Evolutionary conservation across 2,888 invertebrate species (phyloP).

Genomic region (Synergus japonicus): DNA sequence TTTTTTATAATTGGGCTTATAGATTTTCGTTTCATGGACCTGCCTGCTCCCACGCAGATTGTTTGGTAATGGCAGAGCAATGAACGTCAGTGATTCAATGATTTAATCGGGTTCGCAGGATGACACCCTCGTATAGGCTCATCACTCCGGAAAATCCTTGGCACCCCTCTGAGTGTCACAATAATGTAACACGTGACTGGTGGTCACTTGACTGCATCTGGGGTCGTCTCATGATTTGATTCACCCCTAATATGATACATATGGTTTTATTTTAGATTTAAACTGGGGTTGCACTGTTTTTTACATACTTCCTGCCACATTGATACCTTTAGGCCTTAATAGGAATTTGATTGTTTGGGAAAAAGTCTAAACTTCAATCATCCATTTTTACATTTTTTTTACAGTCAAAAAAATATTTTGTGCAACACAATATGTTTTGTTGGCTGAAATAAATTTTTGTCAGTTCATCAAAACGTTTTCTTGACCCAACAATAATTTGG

Average conservation of each 20-base stretch:
- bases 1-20: background rate
- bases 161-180: slow-evolving; percentile 68
- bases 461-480: too few relatives aligned
- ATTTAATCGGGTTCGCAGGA: slow-evolving; percentile 60
- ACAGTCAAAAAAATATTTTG: too few relatives aligned
- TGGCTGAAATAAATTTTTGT: too few relatives aligned
- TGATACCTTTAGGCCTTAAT: slow-evolving; percentile 57
- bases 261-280: slow-evolving; percentile 52
- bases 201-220: slow-evolving; percentile 70
- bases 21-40: slow-evolving; percentile 10
- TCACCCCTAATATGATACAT: slow-evolving; percentile 63
- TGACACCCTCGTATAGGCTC: slow-evolving; percentile 63
- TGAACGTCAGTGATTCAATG: slow-evolving; percentile 58
- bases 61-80: slow-evolving; percentile 69
- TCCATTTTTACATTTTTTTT: background rate
- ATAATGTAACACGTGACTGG: slow-evolving; percentile 69
- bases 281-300: slow-evolving; percentile 56
- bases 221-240: slow-evolving; percentile 48
- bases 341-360: slow-evolving; percentile 66
- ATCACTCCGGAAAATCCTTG: slow-evolving; percentile 52
- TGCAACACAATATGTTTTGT: too few relatives aligned
- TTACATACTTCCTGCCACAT: slow-evolving; percentile 37
- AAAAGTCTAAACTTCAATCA: slow-evolving; percentile 33
- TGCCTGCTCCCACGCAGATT: slow-evolving; percentile 71
- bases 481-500: too few relatives aligned